Evolutionary conservation across 2,113 vertebrate species (phyloP).

Genomic region (Tychaedon coryphoeus): DNA sequence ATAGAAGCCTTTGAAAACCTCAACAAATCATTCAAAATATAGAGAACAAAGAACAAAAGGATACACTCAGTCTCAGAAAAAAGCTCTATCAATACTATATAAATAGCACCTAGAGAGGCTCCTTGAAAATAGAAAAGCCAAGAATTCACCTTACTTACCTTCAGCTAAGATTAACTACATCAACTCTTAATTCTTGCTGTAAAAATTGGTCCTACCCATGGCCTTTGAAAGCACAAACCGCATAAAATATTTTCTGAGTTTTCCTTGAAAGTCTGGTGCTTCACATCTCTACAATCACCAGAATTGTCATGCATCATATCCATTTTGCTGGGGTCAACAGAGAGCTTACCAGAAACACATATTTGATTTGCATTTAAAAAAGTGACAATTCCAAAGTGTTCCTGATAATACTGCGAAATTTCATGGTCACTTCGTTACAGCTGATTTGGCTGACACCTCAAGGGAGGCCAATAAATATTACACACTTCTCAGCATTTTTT

Average conservation of each 20-base stretch:
- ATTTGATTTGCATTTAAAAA: not conserved
- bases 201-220: not conserved
- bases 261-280: not conserved
- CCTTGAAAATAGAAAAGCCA: not conserved
- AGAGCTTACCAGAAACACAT: not conserved
- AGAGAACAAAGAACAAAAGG: not conserved
- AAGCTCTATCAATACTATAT: not conserved
- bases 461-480: not conserved
- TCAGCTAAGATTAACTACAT: not conserved
- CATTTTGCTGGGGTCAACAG: not conserved
- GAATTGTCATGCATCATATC: not conserved
- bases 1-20: not conserved
- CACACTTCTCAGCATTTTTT: not conserved
- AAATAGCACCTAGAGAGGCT: not conserved
- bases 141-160: not conserved
- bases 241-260: not conserved
- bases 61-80: not conserved
- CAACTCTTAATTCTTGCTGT: not conserved
- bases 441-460: constrained; percentile 24
- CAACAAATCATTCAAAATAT: not conserved
- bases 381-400: not conserved
- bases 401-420: not conserved
- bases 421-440: constrained; percentile 5
- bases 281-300: not conserved
- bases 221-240: not conserved